Evolutionary conservation across 1,140 invertebrate species (phyloP), one percentile per base, ranked within the genome.

Genomic region (Cydia fagiglandana): DNA sequence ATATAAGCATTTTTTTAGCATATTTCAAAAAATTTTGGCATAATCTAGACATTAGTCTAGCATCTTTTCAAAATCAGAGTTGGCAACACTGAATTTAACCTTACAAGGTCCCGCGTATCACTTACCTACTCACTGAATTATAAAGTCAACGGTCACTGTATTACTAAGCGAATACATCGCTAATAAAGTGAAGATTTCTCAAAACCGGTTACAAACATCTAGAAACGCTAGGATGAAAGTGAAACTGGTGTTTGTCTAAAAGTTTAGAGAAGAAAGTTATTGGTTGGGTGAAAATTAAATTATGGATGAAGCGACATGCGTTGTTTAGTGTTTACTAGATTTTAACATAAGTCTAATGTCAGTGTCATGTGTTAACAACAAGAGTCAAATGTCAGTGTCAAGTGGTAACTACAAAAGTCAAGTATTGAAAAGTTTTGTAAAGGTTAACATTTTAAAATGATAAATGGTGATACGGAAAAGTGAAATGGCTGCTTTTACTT

Each of bases 181-280:
- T 17, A 7, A n/a, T 24, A 12, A 12, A 24, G 56, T 24, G 56
- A 61, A 61, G 17, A 61, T 61, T 61, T 61, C 56, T 61, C 56
- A 24, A n/a, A 61, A 61, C 56, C 20, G 56, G 56, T 61, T 61
- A 24, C n/a, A 61, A 20, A 24, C 13, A 24, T 61, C 20, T 61
- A 61, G 56, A 61, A 61, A 61, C 17, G 15, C n/a, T 56, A 56
- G n/a, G 3, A 61, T 61, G 56, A 61, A 61, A 61, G 56, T 61
- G 56, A 61, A 61, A 61, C 17, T 12, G 10, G 53, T 24, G 56
- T 61, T 61, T 61, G 56, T 61, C 17, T 61, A 20, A 61, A 61
- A 61, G 53, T 61, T 56, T 24, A 61, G 20, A 61, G 56, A 61
- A 61, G 56, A 61, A 61, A 61, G 56, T 61, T 61, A 61, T 61